Percentiles rank a stretch among this genome's conserved stretches.
Evolutionary conservation across 2,797 vertebrate genomes (phyloP).

Genomic region (Arnoldichthys spilopterus): DNA sequence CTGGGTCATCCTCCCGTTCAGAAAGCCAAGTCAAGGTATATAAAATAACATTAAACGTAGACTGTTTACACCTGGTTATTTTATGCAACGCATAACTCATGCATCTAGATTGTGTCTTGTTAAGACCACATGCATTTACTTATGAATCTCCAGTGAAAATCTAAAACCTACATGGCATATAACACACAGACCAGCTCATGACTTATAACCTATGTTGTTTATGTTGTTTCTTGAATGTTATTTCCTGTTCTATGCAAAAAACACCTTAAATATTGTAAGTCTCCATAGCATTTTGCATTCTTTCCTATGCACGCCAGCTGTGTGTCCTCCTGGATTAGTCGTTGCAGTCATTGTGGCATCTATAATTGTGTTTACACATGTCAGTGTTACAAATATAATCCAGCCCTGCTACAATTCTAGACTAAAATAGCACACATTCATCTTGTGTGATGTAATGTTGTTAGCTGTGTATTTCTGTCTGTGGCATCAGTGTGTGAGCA

Average conservation of each 20-base stretch:
- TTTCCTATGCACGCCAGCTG: not conserved
- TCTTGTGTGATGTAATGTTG: too few species aligned
- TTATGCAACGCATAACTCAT: not conserved
- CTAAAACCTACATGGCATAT: not conserved
- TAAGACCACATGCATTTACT: not conserved
- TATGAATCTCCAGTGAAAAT: not conserved
- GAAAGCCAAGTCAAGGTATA: conserved; percentile 72
- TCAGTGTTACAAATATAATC: too few species aligned
- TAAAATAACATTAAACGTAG: not conserved
- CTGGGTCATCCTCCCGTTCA: conserved; percentile 87
- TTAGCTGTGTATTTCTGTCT: too few species aligned
- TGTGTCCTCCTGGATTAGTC: not conserved
- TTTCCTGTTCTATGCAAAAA: not conserved
- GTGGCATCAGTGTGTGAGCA: too few species aligned
- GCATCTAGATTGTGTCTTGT: not conserved
- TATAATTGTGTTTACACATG: too few species aligned
- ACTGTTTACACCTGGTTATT: not conserved
- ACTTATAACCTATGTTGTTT: not conserved
- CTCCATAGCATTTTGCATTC: not conserved
- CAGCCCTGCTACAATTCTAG: too few species aligned
- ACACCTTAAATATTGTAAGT: not conserved
- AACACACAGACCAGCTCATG: not conserved
- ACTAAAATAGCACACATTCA: too few species aligned
- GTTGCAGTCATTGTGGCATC: not conserved
- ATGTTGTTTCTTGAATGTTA: not conserved